phyloP scores from a whole-genome alignment of 1,140 invertebrate genomes.

The Vollenhovia emeryi region DNA sequence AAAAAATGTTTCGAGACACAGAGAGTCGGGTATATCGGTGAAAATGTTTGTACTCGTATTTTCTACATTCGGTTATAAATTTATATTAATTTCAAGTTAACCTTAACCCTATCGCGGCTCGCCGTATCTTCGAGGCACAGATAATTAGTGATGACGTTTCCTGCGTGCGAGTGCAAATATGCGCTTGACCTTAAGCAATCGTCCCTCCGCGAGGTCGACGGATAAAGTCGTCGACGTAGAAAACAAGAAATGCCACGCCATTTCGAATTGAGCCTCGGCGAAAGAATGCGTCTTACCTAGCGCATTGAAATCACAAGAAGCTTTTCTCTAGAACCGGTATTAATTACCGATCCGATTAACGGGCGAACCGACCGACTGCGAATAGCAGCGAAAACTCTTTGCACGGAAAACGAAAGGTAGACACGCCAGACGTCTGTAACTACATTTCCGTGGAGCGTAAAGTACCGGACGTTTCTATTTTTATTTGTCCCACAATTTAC shows the following conservation, averaged over 20 bases:
- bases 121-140: slow-evolving; percentile 26
- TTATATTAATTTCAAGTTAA: slow-evolving; percentile 30
- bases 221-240: slow-evolving; percentile 59
- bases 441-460: background rate
- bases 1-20: no score
- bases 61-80: background rate
- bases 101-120: slow-evolving; percentile 22
- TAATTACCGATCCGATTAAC: slow-evolving; percentile 1
- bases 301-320: slow-evolving; percentile 34
- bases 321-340: slow-evolving; percentile 24
- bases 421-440: background rate
- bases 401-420: background rate
- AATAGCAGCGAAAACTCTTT: no score
- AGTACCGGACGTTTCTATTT: background rate
- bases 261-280: slow-evolving; percentile 16
- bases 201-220: slow-evolving; percentile 56
- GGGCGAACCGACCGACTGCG: background rate
- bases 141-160: slow-evolving; percentile 47
- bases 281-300: slow-evolving; percentile 14
- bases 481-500: slow-evolving; percentile 11
- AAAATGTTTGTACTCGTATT: no score
- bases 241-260: slow-evolving; percentile 59
- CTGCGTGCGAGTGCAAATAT: slow-evolving; percentile 47
- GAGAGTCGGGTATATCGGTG: no score
- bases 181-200: slow-evolving; percentile 67